These are phyloP conservation scores for Elaeidobius kamerunicus DNA, from an alignment of 2,888 invertebrate genomes.

Conservation along the genomic window DNA sequence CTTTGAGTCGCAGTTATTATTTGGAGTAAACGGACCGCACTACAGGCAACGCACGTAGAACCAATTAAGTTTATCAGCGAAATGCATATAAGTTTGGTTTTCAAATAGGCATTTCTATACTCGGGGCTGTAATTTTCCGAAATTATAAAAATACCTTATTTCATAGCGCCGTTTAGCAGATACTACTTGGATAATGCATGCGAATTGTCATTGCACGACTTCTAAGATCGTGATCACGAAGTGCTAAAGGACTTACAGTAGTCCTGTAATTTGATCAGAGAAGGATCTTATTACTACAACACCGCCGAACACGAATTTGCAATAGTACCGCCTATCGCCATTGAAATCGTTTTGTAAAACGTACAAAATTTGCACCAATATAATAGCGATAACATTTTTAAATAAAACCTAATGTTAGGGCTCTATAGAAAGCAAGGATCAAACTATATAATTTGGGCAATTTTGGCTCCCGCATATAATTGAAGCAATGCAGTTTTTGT, in stretches of 20 bases:
- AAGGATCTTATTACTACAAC: constrained; percentile 29
- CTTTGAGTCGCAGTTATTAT: background rate
- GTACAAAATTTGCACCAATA: constrained; percentile 12
- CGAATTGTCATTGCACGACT: constrained; percentile 33
- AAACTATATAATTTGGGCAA: constrained; percentile 25
- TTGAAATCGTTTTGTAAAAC: constrained; percentile 21
- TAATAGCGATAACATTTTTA: constrained; percentile 23
- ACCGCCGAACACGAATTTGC: constrained; percentile 30
- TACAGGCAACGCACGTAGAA: constrained; percentile 21
- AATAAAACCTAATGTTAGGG: constrained; percentile 27
- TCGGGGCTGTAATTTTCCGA: constrained; percentile 23
- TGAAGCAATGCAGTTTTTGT: constrained; percentile 6
- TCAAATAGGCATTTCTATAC: constrained; percentile 14
- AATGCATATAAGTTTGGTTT: constrained; percentile 14
- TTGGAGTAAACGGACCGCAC: constrained; percentile 9
- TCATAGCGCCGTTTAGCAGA: constrained; percentile 27
- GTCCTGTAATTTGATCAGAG: constrained; percentile 31
- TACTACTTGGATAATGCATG: constrained; percentile 21
- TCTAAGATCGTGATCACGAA: constrained; percentile 32
- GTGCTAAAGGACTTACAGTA: constrained; percentile 31
- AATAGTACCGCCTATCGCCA: constrained; percentile 26
- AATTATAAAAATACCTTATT: constrained; percentile 31
- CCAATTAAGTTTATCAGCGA: constrained; percentile 17
- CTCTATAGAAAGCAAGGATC: constrained; percentile 14
- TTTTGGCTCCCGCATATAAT: constrained; percentile 14